Base-by-base conservation (phyloP, 2,888 invertebrate species). In the Baronia brevicornis region DNA sequence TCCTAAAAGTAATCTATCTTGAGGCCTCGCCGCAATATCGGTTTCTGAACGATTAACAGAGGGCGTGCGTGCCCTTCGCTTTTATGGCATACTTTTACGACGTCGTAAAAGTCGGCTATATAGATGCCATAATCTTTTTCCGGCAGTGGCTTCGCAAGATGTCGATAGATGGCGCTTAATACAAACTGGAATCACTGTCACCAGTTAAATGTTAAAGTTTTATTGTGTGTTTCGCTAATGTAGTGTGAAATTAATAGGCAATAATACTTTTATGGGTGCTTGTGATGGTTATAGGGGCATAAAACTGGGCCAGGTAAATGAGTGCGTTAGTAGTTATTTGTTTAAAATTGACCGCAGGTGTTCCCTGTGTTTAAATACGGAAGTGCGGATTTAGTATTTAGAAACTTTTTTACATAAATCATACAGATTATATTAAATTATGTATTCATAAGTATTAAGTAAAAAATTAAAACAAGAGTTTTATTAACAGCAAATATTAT, bases 171-270 rank as follows among this genome's bases (percentile, higher is more conserved):
- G 79, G 78, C 79, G 79, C 68, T 75, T 62, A 71, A 60, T 60
- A 60, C 68, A 69, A 70, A 69, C 66, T 69, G 49, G 60, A 70
- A 79, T 80, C 77, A 72, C 72, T 74, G 77, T 71, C 73, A 66
- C 68, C 51, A 61, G 60, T 63, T 64, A 67, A 77, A 74, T 68
- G 74, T 77, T 75, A 61, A 78, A 80, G 72, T 84, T 84, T 84
- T 82, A 82, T 82, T 78, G 75, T 79, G 60, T 78, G 84, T 79
- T 79, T 78, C 74, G 82, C 84, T 82, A 84, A 84, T 84, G 78
- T 72, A 77, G 79, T 84, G 84, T 82, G 78, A 84, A 82, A 84
- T 84, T 82, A 82, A 84, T 84, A 82, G 84, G 79, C 74, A 74
- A 78, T 84, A 82, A 82, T 79, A 68, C 71, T 66, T 82, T 84